Conservation (phyloP, 2,113 vertebrate species). For the Dolichotis patagonum region DNA sequence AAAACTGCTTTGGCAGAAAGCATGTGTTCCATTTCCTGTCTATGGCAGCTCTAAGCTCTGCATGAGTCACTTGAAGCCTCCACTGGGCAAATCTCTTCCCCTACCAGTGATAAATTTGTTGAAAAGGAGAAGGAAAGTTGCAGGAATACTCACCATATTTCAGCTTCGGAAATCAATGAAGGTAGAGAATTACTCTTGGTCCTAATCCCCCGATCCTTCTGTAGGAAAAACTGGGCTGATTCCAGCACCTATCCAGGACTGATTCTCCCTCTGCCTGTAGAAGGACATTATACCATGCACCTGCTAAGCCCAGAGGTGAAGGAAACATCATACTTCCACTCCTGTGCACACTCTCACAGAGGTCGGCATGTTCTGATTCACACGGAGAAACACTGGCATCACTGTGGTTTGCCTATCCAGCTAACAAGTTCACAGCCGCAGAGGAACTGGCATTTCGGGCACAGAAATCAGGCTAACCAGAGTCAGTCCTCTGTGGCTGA, state of each 20-base stretch:
- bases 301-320: background rate
- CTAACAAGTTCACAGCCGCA: background rate
- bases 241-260: conserved; percentile 50
- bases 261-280: background rate
- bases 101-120: background rate
- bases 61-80: conserved; percentile 71
- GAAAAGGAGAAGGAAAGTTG: conserved; percentile 60
- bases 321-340: background rate
- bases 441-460: background rate
- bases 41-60: conserved; percentile 74
- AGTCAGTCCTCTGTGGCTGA: background rate
- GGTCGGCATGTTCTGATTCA: background rate
- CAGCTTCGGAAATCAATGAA: conserved; percentile 68
- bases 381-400: rapidly evolving
- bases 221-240: conserved; percentile 1
- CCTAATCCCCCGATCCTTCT: conserved; percentile 69
- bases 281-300: background rate
- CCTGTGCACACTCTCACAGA: background rate
- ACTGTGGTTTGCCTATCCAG: background rate
- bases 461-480: no score
- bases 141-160: conserved; percentile 69
- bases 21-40: conserved; percentile 86
- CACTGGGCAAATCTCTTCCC: conserved; percentile 59
- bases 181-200: conserved; percentile 68
- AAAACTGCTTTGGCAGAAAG: conserved; percentile 80